Conservation (phyloP, 2,888 invertebrate species). For the Xylocampa areola region DNA sequence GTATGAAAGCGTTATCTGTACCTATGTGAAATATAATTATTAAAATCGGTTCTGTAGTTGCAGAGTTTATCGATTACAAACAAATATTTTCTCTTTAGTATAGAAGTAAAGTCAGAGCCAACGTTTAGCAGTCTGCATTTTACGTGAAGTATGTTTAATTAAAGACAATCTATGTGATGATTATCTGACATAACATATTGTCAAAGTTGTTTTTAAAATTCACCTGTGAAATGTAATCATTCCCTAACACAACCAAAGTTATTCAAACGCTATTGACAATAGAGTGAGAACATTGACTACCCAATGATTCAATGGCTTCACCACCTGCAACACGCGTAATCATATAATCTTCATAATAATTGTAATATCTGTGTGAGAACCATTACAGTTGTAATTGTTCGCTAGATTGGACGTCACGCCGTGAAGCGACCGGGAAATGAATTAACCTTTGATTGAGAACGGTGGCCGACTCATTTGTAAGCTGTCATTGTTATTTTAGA, state of each 20-base stretch:
- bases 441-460: constrained; percentile 15
- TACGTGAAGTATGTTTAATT: too few species aligned
- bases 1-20: too few species aligned
- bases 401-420: constrained; percentile 3
- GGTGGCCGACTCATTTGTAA: constrained; percentile 24
- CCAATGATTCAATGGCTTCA: constrained; percentile 33
- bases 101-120: too few species aligned
- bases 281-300: constrained; percentile 37
- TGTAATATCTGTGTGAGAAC: constrained; percentile 41
- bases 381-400: constrained; percentile 22
- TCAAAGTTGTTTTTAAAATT: not conserved
- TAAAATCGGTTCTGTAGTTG: too few species aligned
- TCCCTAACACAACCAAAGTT: constrained; percentile 13
- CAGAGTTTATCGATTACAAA: too few species aligned
- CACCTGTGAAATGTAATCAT: not conserved
- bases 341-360: constrained; percentile 15
- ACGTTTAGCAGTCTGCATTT: too few species aligned
- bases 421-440: constrained; percentile 12
- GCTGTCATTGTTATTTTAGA: constrained; percentile 29
- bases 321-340: constrained; percentile 11
- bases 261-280: constrained; percentile 22
- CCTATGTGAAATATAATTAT: too few species aligned
- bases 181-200: too few species aligned
- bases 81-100: too few species aligned
- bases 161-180: too few species aligned